Conservation (phyloP, 2,113 vertebrate species). For the Tetrax tetrax region DNA sequence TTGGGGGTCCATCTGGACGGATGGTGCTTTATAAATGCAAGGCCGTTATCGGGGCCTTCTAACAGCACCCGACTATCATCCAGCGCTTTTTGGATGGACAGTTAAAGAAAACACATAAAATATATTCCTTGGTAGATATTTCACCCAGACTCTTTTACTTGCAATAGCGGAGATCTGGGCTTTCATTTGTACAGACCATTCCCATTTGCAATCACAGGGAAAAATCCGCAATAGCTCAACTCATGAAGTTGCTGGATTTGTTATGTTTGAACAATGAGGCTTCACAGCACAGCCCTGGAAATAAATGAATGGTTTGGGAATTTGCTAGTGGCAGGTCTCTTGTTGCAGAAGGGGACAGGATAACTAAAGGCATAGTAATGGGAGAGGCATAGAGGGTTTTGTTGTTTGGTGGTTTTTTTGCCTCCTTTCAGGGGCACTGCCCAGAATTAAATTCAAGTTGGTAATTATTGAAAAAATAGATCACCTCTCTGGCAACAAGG, state of each 20-base stretch:
- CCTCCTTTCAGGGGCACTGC: background rate
- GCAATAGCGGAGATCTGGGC: background rate
- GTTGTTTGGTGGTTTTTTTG: background rate
- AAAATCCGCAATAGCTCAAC: conserved; percentile 31
- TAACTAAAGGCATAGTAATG: background rate
- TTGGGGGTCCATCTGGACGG: conserved; percentile 3
- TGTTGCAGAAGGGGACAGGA: background rate
- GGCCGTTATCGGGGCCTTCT: background rate
- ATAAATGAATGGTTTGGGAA: conserved; percentile 33
- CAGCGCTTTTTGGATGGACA: conserved; percentile 42
- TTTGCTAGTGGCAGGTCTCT: conserved; percentile 9
- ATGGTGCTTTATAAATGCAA: conserved; percentile 36
- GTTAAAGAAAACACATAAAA: conserved; percentile 57
- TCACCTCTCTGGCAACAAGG: background rate
- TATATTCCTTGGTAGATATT: background rate
- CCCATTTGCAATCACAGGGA: conserved; percentile 31
- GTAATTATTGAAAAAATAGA: background rate
- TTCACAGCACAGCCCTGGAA: background rate
- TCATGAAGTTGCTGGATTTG: conserved; percentile 47
- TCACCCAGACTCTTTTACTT: conserved; percentile 14
- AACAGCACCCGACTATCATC: background rate
- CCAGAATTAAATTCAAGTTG: background rate
- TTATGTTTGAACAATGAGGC: conserved; percentile 42
- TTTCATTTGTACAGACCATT: conserved; percentile 42
- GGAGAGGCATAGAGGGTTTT: background rate